Conservation (phyloP, 2,113 vertebrate species). For the Pomatorhinus ruficollis region DNA sequence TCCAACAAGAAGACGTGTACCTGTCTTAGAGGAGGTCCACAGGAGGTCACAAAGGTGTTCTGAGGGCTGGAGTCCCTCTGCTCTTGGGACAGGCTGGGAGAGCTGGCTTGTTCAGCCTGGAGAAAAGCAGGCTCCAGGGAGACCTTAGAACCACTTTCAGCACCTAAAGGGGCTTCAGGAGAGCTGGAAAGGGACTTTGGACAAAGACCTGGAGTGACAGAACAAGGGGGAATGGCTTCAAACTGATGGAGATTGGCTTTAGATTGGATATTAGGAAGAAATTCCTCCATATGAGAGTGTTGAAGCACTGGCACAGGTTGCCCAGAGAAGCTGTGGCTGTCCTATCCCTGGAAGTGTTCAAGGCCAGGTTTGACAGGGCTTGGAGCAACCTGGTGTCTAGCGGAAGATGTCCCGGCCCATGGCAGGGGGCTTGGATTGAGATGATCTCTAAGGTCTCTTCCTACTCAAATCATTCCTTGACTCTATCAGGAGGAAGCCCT, state of each 20-base stretch:
- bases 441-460: not conserved
- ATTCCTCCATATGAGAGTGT: not conserved
- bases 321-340: not conserved
- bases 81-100: fast-evolving
- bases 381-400: not conserved
- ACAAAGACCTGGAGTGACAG: not conserved
- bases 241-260: not conserved
- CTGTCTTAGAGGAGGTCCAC: not conserved
- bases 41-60: not conserved
- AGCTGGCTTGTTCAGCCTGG: not conserved
- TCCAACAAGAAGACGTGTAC: not conserved
- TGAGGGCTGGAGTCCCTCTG: fast-evolving
- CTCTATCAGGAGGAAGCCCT: not conserved
- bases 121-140: not conserved
- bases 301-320: not conserved
- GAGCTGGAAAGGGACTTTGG: not conserved
- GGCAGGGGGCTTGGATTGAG: not conserved
- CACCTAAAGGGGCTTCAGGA: not conserved
- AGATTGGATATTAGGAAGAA: not conserved
- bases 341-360: not conserved
- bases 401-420: not conserved
- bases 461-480: not conserved
- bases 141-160: not conserved
- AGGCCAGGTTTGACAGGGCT: not conserved
- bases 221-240: not conserved